Base-by-base conservation (phyloP, 53 echinoderm and acorn worm genomes). In the Actinopyga echinites region DNA sequence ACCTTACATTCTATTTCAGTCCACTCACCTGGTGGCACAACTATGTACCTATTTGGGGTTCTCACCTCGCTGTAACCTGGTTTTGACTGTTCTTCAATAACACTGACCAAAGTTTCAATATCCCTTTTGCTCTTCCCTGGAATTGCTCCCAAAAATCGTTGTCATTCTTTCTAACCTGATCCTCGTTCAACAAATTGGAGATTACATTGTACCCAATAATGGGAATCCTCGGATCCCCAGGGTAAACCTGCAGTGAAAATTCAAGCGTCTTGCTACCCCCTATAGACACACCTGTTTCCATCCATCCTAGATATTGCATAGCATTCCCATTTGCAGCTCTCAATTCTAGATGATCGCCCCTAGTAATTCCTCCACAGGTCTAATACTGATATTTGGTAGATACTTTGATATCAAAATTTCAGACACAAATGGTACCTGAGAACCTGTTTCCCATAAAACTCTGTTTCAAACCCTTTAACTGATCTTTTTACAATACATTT, bases 361-460 rank as follows among this genome's bases (percentile, higher is more conserved):
- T 30, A 79, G 28, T 20, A 79, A 30, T 52, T 75, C 77, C 19
- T 49, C 31, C 10, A 75, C 37, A 13, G 57, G 79, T 21, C 79
- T 79, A 5, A 79, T 17, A 31, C 49, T 42, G 17, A 30, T 56
- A 79, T 30, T 56, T 23, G 79, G 56, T 79, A 79, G 79, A 31
- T 54, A 26, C 11, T 22, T 19, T 6, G 54, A 11, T 9, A 44
- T 7, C 79, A 30, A 79, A 24, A 24, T 79, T 30, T 31, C 13
- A 12, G 79, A 52, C 23, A 79, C 29, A 24, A 79, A 56, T 21
- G 79, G 53, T 19, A 79, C 79, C 49, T 79, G 79, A 30, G 79
- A 42, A 56, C 79, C 79, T 13, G 79, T 79, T 7, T 79, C 55
- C 79, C 79, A 79, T 25, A 66, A 69, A 11, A 63, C 66, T 65